Conservation (phyloP, 2,888 invertebrate genomes). For the Piscicola geometra region DNA sequence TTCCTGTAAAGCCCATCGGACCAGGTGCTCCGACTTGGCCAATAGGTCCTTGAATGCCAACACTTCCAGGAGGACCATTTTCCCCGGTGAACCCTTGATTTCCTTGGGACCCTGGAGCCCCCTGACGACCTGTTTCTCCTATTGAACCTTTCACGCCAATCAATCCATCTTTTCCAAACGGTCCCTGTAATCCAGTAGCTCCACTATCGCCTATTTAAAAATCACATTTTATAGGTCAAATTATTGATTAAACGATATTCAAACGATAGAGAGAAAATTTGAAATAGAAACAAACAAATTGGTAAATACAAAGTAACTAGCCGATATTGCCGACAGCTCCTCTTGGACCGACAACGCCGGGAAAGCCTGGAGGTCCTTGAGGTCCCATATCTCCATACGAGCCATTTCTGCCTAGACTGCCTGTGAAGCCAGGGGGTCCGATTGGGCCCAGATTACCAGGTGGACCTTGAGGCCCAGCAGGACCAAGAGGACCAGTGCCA, state of each 20-base stretch:
- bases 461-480: background rate
- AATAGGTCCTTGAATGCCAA: constrained; percentile 2
- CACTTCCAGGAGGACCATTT: background rate
- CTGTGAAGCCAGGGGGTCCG: constrained; percentile 15
- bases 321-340: background rate
- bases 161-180: background rate
- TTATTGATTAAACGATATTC: no score
- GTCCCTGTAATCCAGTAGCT: background rate
- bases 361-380: constrained; percentile 4
- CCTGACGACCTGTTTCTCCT: background rate
- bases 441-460: background rate
- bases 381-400: constrained; percentile 28
- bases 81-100: background rate
- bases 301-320: background rate
- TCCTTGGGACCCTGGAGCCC: constrained; percentile 15
- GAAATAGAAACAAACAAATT: background rate
- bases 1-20: background rate
- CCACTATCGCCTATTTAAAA: constrained; percentile 4
- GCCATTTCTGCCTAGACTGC: background rate
- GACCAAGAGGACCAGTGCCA: constrained; percentile 26
- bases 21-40: constrained; percentile 7
- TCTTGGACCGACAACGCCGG: background rate
- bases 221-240: no score
- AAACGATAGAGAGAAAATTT: background rate
- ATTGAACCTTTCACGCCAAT: background rate